Evolutionary conservation across 1,140 invertebrate species (phyloP), one percentile per base, ranked within the genome.

Genomic region (Popillia japonica): DNA sequence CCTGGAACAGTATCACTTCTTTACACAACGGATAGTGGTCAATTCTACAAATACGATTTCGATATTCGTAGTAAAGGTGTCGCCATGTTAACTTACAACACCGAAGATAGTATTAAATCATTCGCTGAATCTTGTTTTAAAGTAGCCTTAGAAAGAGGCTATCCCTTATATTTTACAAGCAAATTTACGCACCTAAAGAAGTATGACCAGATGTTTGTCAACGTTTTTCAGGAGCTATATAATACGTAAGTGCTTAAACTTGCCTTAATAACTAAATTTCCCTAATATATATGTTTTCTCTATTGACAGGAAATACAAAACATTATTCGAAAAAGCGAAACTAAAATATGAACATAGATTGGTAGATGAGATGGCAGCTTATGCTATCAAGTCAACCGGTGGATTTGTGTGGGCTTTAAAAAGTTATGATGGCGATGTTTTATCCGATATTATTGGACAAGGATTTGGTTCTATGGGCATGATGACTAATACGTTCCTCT

Each of bases 401-500:
- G 93, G 93, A 20, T 94, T 94, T 85, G 90, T 94, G 0, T 94
- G 93, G 93, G 92, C 93, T 6, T 93, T 93, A 86, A 94, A 94
- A 85, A 94, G 94, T 83, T 94, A 94, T 84, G 93, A 94, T 84
- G 93, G 93, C 55, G 93, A 94, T 86, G 93, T 94, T 2, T 92
- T 94, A 83, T 93, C 92, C 22, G 93, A 94, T 85, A 90, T 92
- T 81, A 91, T 94, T 14, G 93, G 92, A 81, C 93, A 94, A 87
- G 93, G 92, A 84, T 91, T 92, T 83, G 94, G 94, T 23, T 98
- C 96, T 0, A 87, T 98, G 40, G 96, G 96, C 78, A 89, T 98
- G 83, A 98, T 98, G 96, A 98, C 96, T 4, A 97, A 95, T 59
- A 96, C 98, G 1, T 88, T 98, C 10, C 87, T 98, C 75, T 98